These are phyloP conservation scores for Poecilobothrus nobilitatus DNA, from an alignment of 2,888 invertebrate genomes.

Conservation along the genomic window DNA sequence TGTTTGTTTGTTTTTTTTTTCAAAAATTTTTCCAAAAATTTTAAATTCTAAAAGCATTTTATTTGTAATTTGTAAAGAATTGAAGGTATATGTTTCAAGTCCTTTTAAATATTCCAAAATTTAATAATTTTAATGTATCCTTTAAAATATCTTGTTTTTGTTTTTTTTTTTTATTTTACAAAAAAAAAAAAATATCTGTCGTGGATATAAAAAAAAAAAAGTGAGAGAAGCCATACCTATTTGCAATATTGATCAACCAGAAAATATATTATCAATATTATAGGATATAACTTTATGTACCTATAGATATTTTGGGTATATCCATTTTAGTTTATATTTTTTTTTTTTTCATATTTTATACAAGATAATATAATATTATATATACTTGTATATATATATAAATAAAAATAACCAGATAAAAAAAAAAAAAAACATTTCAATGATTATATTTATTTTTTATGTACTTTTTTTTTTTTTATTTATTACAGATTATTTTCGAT, in stretches of 20 bases:
- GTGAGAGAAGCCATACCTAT: not conserved
- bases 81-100: not conserved
- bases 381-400: not conserved
- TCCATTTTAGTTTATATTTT: too few relatives aligned
- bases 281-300: too few relatives aligned
- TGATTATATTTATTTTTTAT: too few relatives aligned
- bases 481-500: constrained; percentile 66
- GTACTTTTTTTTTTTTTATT: constrained; percentile 15
- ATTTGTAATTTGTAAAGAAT: too few relatives aligned
- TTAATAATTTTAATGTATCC: not conserved
- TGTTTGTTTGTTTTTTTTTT: too few relatives aligned
- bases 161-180: not conserved
- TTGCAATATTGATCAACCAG: not conserved
- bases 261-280: not conserved
- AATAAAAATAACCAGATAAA: not conserved
- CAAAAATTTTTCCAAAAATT: too few relatives aligned
- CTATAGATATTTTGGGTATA: too few relatives aligned
- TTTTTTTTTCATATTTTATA: too few relatives aligned
- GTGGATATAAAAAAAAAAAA: too few relatives aligned
- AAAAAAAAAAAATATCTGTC: not conserved
- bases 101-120: not conserved
- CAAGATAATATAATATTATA: too few relatives aligned
- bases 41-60: too few relatives aligned
- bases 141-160: not conserved
- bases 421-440: not conserved